phyloP scores from a whole-genome alignment of 1,140 invertebrate genomes.

The Zaprionus vittiger region DNA sequence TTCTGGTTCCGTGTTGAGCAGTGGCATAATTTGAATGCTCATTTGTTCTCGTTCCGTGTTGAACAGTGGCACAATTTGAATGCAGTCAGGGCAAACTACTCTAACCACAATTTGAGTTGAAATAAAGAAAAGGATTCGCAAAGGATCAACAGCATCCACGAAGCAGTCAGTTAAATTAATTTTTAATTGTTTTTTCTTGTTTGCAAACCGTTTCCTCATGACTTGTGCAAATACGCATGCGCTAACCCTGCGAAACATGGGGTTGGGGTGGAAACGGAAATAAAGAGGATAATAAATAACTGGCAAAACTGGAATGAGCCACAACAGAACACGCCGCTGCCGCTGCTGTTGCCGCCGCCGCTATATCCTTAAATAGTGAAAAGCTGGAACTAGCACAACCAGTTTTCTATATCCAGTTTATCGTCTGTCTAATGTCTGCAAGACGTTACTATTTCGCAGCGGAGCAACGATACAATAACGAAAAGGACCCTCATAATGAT shows the following conservation, averaged over 20 bases:
- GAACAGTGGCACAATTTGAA: constrained; percentile 4
- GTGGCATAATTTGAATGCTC: no score
- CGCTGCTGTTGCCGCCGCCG: neutral
- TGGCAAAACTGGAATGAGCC: constrained; percentile 77
- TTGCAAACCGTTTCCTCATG: neutral
- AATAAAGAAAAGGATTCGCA: neutral
- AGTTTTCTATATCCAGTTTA: constrained; percentile 63
- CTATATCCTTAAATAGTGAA: constrained; percentile 29
- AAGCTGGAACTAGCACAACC: constrained; percentile 58
- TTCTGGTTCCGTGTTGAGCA: constrained; percentile 3
- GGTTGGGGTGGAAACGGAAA: constrained; percentile 67
- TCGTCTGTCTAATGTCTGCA: constrained; percentile 63
- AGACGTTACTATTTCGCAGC: constrained; percentile 66
- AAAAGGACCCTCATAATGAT: constrained; percentile 45
- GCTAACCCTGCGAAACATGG: constrained; percentile 43
- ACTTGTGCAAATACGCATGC: constrained; percentile 26
- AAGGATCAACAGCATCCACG: neutral
- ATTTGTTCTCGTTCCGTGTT: constrained; percentile 1
- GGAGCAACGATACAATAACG: constrained; percentile 60
- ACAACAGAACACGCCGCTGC: constrained; percentile 74
- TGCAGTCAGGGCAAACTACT: neutral
- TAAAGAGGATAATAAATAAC: constrained; percentile 78
- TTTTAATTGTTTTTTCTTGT: neutral
- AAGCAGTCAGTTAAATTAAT: neutral
- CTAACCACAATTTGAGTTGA: neutral